These are phyloP conservation scores for Drosophila orena DNA, from an alignment of 1,140 invertebrate genomes.

Conservation along the genomic window DNA sequence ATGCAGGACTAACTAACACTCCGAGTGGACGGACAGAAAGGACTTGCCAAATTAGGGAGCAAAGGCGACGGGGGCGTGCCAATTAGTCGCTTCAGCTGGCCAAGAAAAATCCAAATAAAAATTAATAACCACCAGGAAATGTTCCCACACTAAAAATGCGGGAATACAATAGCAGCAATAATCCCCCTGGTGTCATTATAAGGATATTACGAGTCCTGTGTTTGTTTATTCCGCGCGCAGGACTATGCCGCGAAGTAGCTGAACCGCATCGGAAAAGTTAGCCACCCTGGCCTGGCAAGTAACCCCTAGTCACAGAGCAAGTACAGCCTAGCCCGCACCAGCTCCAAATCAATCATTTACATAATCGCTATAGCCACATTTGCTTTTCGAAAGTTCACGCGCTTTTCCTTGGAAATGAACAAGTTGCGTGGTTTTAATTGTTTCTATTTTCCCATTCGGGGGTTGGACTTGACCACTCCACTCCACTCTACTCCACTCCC, in stretches of 20 bases:
- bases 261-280: slow-evolving; percentile 58
- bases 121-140: slow-evolving; percentile 59
- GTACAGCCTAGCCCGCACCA: slow-evolving; percentile 53
- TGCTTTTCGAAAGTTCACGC: slow-evolving; percentile 56
- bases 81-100: slow-evolving; percentile 52
- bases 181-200: slow-evolving; percentile 43
- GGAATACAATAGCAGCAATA: slow-evolving; percentile 6
- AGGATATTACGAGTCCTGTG: slow-evolving; percentile 69
- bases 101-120: slow-evolving; percentile 59
- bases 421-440: slow-evolving; percentile 74
- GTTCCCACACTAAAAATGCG: slow-evolving; percentile 58
- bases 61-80: slow-evolving; percentile 35
- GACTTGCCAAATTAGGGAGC: slow-evolving; percentile 31
- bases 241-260: slow-evolving; percentile 72
- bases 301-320: slow-evolving; percentile 37
- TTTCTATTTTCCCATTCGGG: slow-evolving; percentile 1
- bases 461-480: not conserved
- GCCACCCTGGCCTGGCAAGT: slow-evolving; percentile 30
- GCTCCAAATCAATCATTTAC: slow-evolving; percentile 69
- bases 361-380: slow-evolving; percentile 50
- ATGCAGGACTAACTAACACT: slow-evolving; percentile 1
- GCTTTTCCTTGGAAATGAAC: slow-evolving; percentile 60
- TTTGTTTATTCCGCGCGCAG: slow-evolving; percentile 66
- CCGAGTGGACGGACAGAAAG: slow-evolving; percentile 26
- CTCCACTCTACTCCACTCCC: not conserved